Evolutionary conservation across 2,113 vertebrate genomes (phyloP), one percentile per base, ranked within the genome.

Genomic region (Myotis davidii): DNA sequence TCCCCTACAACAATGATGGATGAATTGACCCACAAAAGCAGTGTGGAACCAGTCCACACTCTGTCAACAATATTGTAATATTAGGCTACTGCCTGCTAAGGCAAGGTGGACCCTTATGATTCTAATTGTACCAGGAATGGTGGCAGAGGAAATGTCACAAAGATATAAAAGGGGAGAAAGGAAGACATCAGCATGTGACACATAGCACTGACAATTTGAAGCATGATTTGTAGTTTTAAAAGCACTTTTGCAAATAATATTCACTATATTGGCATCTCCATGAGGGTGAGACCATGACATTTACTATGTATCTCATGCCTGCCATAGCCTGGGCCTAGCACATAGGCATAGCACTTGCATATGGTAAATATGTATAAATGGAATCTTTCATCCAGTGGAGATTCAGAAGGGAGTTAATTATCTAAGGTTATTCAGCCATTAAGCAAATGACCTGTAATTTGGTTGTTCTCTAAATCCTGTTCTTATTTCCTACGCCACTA

Each of bases 361-460:
- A 39, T 74, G 79, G 18, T 56, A 81, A 94, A 94, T 91, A 64
- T 9, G 34, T 23, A 48, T 45, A n/a, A 73, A 78, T 78, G 32
- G 83, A 73, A 85, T 65, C 8, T 89, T 85, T 89, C 27, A 84
- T 84, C 3, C 52, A 73, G 4, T 59, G 50, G 48, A 81, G 32
- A 85, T 85, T 85, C 72, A 37, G 59, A 65, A 32, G 61, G 77
- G 27, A 88, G 13, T 21, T 84, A 48, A 94, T 69, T 87, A 32
- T 27, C 37, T 27, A 88, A 56, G 34, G 5, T 82, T 65, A 48
- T 21, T 64, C 88, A 61, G 20, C 32, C 29, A 29, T 83, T 88
- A 76, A 93, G 64, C n/a, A 81, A 42, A 88, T 39, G 34, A 85
- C 37, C 32, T 88, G 45, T 85, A 13, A 81, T 76, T 70, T 95